These are phyloP conservation scores for Dipodomys stephensi DNA, from an alignment of 2,113 vertebrate genomes.

Conservation along the genomic window DNA sequence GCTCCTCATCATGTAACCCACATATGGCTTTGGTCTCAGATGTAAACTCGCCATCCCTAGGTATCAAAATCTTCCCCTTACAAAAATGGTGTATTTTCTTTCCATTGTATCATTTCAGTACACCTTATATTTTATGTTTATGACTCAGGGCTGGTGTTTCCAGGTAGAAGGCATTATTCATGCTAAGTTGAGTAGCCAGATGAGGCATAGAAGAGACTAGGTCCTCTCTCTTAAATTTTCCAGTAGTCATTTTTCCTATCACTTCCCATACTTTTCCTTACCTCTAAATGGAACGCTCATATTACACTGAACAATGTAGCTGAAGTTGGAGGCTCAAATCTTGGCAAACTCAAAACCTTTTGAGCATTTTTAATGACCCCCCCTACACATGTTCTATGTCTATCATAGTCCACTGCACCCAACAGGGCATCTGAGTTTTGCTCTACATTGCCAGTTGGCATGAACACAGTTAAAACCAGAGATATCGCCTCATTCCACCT, in stretches of 20 bases:
- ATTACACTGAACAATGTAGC: background rate
- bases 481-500: background rate
- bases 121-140: background rate
- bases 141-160: background rate
- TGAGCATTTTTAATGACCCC: background rate
- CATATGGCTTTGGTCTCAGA: conserved; percentile 13
- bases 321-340: background rate
- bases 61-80: background rate
- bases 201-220: background rate
- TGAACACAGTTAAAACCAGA: background rate
- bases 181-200: background rate
- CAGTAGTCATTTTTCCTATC: background rate
- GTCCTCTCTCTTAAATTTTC: conserved; percentile 25
- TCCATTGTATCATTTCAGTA: background rate
- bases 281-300: background rate
- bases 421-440: background rate
- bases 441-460: background rate
- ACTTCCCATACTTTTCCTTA: background rate
- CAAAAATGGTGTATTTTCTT: background rate
- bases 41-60: background rate
- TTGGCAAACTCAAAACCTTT: background rate
- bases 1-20: background rate
- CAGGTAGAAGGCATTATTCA: background rate
- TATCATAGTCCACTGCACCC: background rate
- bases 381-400: background rate